Percentiles rank a stretch among this genome's conserved stretches.
phyloP scores from a whole-genome alignment of 2,113 vertebrate genomes.

The Tichodroma muraria region DNA sequence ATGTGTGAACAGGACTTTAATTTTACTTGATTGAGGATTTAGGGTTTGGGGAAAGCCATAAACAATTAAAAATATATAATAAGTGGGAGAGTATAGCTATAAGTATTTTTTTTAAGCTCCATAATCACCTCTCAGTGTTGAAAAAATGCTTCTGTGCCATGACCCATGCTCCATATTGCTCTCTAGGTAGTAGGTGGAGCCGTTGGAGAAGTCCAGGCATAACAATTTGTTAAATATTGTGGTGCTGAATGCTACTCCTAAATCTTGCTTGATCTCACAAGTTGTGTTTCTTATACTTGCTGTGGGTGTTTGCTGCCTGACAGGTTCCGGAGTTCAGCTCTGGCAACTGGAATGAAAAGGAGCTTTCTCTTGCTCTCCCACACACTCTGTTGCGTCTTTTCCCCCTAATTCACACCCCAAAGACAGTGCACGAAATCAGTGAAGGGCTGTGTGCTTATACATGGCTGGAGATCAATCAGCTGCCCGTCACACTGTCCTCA shows the following conservation, averaged over 20 bases:
- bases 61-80: not conserved
- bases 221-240: not conserved
- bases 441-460: not conserved
- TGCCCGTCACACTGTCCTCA: not conserved
- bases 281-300: not conserved
- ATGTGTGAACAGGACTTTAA: not conserved
- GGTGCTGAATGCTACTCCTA: not conserved
- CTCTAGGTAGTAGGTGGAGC: not conserved
- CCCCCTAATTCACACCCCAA: not conserved
- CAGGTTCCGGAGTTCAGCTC: not conserved
- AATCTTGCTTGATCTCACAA: not conserved
- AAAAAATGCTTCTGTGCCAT: not conserved
- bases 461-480: not conserved
- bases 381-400: not conserved
- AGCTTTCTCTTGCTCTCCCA: not conserved
- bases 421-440: not conserved
- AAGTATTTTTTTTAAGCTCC: not conserved
- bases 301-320: slow-evolving; percentile 24
- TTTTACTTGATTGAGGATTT: not conserved
- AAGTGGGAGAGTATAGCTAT: not conserved
- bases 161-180: not conserved
- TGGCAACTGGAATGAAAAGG: not conserved
- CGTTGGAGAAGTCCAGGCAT: not conserved
- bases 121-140: not conserved
- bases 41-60: not conserved